A percentile compares a stretch with the other conserved stretches of the same genome.
Conservation (phyloP, 2,888 invertebrate genomes). For the Polyommatus iphigenia region DNA sequence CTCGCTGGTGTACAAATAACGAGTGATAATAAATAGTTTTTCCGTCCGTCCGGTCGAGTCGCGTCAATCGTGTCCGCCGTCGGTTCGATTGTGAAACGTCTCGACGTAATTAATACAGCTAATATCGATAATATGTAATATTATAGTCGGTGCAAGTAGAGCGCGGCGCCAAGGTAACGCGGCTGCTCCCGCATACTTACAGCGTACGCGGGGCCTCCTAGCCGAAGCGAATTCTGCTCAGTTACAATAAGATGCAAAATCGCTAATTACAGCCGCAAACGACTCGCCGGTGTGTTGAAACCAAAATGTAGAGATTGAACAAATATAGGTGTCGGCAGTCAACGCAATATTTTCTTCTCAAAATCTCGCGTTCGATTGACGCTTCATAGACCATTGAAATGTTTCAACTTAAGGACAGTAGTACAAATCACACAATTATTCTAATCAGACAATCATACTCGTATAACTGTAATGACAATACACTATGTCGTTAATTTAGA, state of each 20-base stretch:
- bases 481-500: neutral
- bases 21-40: neutral
- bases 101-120: conserved; percentile 12
- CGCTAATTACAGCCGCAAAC: neutral
- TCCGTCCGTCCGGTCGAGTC: neutral
- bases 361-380: neutral
- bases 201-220: neutral
- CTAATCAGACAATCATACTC: neutral
- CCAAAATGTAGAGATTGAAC: neutral
- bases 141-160: conserved; percentile 16
- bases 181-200: neutral
- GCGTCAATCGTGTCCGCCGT: neutral
- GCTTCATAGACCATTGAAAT: neutral
- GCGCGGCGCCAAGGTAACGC: conserved; percentile 24
- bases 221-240: neutral
- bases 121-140: conserved; percentile 26
- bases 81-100: conserved; percentile 9
- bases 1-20: neutral
- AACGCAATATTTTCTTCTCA: neutral
- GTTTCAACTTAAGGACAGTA: too few relatives aligned
- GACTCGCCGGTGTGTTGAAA: neutral
- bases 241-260: neutral
- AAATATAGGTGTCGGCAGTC: neutral
- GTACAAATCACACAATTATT: too few relatives aligned
- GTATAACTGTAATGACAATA: conserved; percentile 2